Evolutionary conservation across 2,113 vertebrate species (phyloP), one percentile per base, ranked within the genome.

Genomic region (Ascaphus truei): DNA sequence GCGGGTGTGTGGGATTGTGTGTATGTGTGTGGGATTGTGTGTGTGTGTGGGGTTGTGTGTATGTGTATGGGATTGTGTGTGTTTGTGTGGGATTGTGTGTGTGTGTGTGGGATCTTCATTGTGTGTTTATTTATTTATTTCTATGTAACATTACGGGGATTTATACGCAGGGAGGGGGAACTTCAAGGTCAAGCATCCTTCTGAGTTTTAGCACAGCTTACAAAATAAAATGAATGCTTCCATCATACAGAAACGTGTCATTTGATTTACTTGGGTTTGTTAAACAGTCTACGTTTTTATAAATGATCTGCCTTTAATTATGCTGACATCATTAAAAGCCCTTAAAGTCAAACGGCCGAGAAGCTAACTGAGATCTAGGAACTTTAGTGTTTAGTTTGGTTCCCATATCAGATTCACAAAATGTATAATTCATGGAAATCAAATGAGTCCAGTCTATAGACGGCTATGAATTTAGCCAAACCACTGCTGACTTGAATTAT

Each of bases 371-470:
- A 36, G 48, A 36, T 50, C 5, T 50, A 36, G 22, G 29, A 25
- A 50, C 16, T 48, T 23, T 27, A 36, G 63, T 55, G 27, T 66
- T 16, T 37, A 67, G 50, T 57, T 29, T 45, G 26, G 41, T 31
- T 56, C 52, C 52, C 23, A 36, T 33, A 47, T 67, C 27, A 67
- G 26, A 57, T 67, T 45, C 45, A 45, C 26, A 45, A 55, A 18
- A 67, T 67, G 43, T 67, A 56, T 45, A 67, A 43, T 67, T 34
- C 62, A 57, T 23, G 16, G 51, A 30, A 67, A 57, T 43, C 27
- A n/a, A 41, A 57, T 57, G 31, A 67, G 37, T 26, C 27, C 16
- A 34, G 29, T 16, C 16, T 31, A 33, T 43, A 67, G 63, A 57
- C 52, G 57, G 29, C 18, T 33, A 39, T 37, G 26, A n/a, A 27